Conservation (phyloP, 2,797 vertebrate genomes). For the Gymnodraco acuticeps region DNA sequence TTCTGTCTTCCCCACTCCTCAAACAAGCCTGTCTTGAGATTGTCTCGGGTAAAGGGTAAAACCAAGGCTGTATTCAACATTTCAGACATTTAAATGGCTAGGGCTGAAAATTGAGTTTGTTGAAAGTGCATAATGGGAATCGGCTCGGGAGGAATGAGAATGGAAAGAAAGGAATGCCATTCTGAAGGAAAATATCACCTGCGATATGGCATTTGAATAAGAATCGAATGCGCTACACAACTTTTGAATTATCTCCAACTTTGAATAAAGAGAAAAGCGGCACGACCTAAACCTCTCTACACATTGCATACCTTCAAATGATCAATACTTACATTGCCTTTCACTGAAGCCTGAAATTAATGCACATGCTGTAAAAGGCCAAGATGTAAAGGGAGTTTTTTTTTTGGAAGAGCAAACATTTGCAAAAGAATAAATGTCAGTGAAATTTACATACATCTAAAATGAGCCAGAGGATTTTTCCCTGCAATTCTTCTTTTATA, state of each 20-base stretch:
- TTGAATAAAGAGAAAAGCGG: conserved; percentile 64
- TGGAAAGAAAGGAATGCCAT: conserved; percentile 61
- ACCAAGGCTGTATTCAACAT: conserved; percentile 56
- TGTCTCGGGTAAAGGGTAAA: conserved; percentile 56
- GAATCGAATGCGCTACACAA: conserved; percentile 67
- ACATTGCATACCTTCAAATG: conserved; percentile 53
- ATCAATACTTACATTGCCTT: conserved; percentile 71
- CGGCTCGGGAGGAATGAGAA: conserved; percentile 61
- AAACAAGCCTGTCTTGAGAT: conserved; percentile 33
- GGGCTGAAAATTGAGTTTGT: conserved; percentile 68
- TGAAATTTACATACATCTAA: conserved; percentile 72
- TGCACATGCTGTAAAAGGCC: conserved; percentile 76
- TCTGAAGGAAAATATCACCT: conserved; percentile 74
- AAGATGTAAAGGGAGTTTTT: conserved; percentile 57
- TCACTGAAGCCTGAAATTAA: conserved; percentile 81
- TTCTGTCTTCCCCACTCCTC: background rate
- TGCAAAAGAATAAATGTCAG: conserved; percentile 73
- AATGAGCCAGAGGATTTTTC: conserved; percentile 44
- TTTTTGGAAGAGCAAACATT: conserved; percentile 73
- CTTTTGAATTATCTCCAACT: conserved; percentile 70
- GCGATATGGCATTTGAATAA: conserved; percentile 75
- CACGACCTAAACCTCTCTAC: conserved; percentile 51
- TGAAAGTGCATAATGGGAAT: conserved; percentile 67
- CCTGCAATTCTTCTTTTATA: conserved; percentile 44
- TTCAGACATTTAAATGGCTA: conserved; percentile 62